Evolutionary conservation across 2,113 vertebrate species (phyloP).

Genomic region (Cathartes aura): DNA sequence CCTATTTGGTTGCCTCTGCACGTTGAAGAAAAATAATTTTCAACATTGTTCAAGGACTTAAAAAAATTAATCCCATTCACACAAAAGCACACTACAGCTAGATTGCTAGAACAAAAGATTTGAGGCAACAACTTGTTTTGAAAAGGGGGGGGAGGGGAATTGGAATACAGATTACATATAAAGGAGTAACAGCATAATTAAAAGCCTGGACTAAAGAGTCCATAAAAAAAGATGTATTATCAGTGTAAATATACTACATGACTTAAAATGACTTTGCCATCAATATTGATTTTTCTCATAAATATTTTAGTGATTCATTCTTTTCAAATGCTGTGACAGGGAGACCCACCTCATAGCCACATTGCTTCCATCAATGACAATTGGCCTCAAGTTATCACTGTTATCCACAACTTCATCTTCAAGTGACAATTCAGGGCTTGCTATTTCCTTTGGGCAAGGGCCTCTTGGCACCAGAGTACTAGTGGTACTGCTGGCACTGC

Average conservation of each 20-base stretch:
- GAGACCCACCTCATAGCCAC: conserved; percentile 94
- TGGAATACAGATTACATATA: not conserved
- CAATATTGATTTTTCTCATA: not conserved
- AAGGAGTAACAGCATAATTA: not conserved
- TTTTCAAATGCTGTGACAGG: not conserved
- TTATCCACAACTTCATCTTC: conserved; percentile 91
- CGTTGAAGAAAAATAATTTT: not conserved
- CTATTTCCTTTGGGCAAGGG: conserved; percentile 83
- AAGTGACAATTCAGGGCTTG: conserved; percentile 89
- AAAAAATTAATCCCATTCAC: not conserved
- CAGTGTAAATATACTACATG: not conserved
- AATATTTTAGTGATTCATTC: not conserved
- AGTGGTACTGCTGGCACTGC: conserved; percentile 56
- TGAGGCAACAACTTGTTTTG: not conserved
- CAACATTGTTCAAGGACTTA: not conserved
- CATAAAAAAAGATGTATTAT: not conserved
- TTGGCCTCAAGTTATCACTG: conserved; percentile 91
- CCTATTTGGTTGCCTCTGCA: not conserved
- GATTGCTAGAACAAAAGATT: not conserved
- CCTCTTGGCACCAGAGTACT: conserved; percentile 73
- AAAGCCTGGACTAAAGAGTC: not conserved
- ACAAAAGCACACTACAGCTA: not conserved
- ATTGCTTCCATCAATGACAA: conserved; percentile 97
- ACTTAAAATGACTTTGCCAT: not conserved
- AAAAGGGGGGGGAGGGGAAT: not conserved